A percentile compares a stretch with the other conserved stretches of the same genome.
Conservation (phyloP, 1,140 invertebrate genomes). For the Drosophila melanica region DNA sequence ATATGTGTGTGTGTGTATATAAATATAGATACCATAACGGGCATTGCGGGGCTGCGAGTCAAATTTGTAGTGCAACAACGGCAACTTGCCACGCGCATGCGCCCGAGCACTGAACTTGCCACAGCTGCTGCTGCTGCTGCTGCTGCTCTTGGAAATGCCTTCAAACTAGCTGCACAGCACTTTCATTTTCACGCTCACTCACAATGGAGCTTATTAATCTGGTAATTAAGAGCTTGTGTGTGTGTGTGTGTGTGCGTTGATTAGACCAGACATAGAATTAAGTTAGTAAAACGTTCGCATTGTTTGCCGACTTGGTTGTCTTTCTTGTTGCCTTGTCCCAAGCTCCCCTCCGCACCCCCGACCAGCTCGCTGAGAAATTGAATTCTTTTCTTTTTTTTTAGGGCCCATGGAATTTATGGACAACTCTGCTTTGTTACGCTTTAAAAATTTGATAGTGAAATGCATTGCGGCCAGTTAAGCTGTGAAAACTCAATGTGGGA, state of each 20-base stretch:
- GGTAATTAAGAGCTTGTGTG: conserved; percentile 53
- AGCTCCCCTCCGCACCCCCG: not conserved
- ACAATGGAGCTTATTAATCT: conserved; percentile 76
- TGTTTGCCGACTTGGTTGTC: conserved; percentile 39
- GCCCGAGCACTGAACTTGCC: conserved; percentile 52
- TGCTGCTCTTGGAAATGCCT: not conserved
- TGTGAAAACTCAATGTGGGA: conserved; percentile 23
- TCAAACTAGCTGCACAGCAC: conserved; percentile 42
- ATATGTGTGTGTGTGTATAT: not conserved
- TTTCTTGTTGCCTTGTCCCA: not conserved
- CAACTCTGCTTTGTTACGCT: conserved; percentile 35
- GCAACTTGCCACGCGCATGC: conserved; percentile 71
- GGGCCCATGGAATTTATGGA: conserved; percentile 19
- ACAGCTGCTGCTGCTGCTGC: not conserved
- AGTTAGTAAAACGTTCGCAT: conserved; percentile 72
- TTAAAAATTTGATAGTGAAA: conserved; percentile 51
- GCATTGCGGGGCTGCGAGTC: conserved; percentile 34
- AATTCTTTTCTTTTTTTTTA: conserved; percentile 17
- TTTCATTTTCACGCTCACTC: conserved; percentile 74
- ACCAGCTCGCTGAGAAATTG: conserved; percentile 17
- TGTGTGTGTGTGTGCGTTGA: conserved; percentile 42
- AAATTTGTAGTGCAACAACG: conserved; percentile 58
- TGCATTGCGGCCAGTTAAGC: conserved; percentile 16
- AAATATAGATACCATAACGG: conserved; percentile 47
- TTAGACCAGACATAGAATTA: conserved; percentile 64